phyloP scores from a whole-genome alignment of 2,113 vertebrate species.

The Hystrix cristata region DNA sequence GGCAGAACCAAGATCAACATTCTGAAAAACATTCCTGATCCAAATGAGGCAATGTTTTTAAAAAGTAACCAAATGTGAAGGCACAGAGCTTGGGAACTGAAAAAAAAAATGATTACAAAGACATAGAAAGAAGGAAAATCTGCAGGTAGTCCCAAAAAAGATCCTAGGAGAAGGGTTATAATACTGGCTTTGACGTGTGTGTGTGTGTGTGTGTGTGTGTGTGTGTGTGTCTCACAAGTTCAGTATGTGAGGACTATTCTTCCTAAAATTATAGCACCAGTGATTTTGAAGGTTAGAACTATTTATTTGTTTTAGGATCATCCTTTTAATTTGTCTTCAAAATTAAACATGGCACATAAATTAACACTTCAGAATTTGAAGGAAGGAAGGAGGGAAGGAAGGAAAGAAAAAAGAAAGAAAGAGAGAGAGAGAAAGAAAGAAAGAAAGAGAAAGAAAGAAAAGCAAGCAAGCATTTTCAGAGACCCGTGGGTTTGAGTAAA shows the following conservation, averaged over 20 bases:
- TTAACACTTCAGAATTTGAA: neutral
- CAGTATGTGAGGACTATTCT: neutral
- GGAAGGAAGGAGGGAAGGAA: neutral
- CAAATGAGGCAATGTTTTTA: neutral
- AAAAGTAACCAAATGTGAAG: neutral
- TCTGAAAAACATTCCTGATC: neutral
- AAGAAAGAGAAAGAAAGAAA: neutral
- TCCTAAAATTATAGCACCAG: neutral
- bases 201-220: neutral
- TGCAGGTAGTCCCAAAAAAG: neutral
- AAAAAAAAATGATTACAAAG: neutral
- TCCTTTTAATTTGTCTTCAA: slow-evolving; percentile 28
- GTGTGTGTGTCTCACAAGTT: neutral
- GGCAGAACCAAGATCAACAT: slow-evolving; percentile 31
- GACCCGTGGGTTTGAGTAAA: neutral
- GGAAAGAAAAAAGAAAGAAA: neutral
- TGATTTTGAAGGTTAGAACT: neutral
- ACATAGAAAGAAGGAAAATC: slow-evolving; percentile 9
- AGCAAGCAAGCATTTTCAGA: neutral
- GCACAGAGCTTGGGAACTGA: neutral
- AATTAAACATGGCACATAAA: slow-evolving; percentile 19
- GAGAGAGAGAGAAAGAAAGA: neutral
- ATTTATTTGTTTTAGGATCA: neutral
- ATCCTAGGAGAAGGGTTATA: neutral
- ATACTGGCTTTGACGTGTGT: neutral